Evolutionary conservation across 2,888 invertebrate genomes (phyloP).

Genomic region (Augiades crinisus): DNA sequence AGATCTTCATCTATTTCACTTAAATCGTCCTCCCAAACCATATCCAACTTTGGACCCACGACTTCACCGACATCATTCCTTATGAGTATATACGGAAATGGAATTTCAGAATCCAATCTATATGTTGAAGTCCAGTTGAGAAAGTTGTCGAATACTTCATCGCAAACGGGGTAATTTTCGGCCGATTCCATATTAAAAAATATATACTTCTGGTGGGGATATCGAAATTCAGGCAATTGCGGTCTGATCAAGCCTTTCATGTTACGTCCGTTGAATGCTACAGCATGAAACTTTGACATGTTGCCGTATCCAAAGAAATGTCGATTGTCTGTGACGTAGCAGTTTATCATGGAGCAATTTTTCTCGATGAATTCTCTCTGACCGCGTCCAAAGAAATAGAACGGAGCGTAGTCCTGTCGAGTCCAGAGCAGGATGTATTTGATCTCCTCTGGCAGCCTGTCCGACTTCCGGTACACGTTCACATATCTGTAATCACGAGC

Average conservation of each 20-base stretch:
- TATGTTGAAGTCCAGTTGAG: constrained; percentile 74
- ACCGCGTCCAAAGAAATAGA: constrained; percentile 51
- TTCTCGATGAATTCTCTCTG: constrained; percentile 55
- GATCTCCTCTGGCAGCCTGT: constrained; percentile 46
- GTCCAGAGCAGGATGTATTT: constrained; percentile 68
- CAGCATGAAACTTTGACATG: constrained; percentile 54
- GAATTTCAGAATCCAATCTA: constrained; percentile 64
- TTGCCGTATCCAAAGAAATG: constrained; percentile 46
- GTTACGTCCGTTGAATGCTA: constrained; percentile 63
- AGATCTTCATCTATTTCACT: constrained; percentile 40
- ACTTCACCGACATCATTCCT: constrained; percentile 46
- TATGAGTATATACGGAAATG: constrained; percentile 55
- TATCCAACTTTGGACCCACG: constrained; percentile 54
- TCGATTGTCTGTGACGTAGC: constrained; percentile 55
- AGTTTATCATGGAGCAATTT: constrained; percentile 59
- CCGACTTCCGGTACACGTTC: constrained; percentile 53
- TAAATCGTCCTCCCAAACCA: constrained; percentile 44
- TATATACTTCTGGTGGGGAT: constrained; percentile 60
- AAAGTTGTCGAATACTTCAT: constrained; percentile 50
- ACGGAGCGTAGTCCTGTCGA: constrained; percentile 46
- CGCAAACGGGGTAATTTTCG: constrained; percentile 59
- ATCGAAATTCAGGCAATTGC: constrained; percentile 47
- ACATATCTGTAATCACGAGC: constrained; percentile 53
- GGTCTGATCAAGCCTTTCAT: constrained; percentile 31
- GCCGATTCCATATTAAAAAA: constrained; percentile 67